Percentiles rank a stretch among this genome's conserved stretches.
Conservation (phyloP, 1,140 invertebrate species). For the Nasonia vitripennis region DNA sequence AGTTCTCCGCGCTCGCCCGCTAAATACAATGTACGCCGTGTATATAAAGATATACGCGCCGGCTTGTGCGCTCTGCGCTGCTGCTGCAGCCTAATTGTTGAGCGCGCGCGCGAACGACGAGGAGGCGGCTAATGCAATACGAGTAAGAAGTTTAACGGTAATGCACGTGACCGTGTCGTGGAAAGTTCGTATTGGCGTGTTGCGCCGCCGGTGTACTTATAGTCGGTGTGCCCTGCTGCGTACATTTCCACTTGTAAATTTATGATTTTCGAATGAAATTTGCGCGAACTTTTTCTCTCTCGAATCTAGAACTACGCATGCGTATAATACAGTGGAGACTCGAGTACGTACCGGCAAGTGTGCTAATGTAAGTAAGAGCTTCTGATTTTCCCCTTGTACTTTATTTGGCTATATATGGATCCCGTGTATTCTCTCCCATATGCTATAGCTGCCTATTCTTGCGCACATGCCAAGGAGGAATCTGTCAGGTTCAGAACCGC, state of each 20-base stretch:
- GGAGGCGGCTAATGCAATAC: constrained; percentile 40
- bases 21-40: neutral
- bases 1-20: neutral
- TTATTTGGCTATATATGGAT: neutral
- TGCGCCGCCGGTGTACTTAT: too few species aligned
- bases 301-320: neutral
- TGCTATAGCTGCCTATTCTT: neutral
- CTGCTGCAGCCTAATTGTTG: constrained; percentile 43
- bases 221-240: too few species aligned
- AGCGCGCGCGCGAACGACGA: constrained; percentile 5
- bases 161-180: constrained; percentile 41
- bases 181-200: constrained; percentile 56
- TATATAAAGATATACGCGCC: neutral
- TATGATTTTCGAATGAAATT: too few species aligned
- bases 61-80: neutral
- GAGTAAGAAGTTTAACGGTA: constrained; percentile 28
- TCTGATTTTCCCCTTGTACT: constrained; percentile 60
- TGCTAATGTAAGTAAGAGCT: constrained; percentile 61
- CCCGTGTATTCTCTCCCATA: neutral
- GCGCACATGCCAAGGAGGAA: neutral
- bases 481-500: constrained; percentile 15
- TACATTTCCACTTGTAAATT: too few species aligned
- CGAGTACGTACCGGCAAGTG: too few species aligned
- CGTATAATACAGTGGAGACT: too few species aligned
- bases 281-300: too few species aligned